Conservation (phyloP, 1,140 invertebrate species). For the Nasonia longicornis region DNA sequence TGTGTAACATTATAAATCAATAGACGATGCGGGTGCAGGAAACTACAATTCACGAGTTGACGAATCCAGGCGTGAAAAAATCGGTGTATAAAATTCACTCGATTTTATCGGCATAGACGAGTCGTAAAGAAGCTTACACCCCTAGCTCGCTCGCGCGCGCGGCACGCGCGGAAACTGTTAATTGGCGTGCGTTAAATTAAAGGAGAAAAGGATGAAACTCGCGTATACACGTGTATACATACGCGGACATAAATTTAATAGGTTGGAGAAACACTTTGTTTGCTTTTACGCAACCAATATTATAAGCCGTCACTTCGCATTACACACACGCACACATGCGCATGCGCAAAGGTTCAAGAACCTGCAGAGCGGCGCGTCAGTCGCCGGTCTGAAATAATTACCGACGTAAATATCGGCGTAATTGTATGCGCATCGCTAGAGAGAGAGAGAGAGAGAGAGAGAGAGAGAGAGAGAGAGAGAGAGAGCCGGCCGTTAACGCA, state of each 20-base stretch:
- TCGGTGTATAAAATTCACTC: neutral
- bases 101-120: neutral
- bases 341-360: constrained; percentile 6
- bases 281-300: constrained; percentile 15
- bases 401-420: constrained; percentile 13
- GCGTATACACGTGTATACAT: neutral
- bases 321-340: too few relatives aligned
- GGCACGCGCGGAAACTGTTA: neutral
- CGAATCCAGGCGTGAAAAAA: too few relatives aligned
- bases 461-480: neutral
- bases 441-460: neutral
- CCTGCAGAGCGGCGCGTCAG: neutral
- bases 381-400: constrained; percentile 10
- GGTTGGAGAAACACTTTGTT: constrained; percentile 15
- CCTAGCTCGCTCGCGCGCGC: too few relatives aligned
- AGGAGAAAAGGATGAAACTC: neutral
- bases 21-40: too few relatives aligned
- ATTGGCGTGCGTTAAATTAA: constrained; percentile 9
- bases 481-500: neutral
- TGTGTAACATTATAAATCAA: too few relatives aligned
- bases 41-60: neutral
- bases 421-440: neutral
- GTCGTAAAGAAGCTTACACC: neutral
- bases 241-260: constrained; percentile 5
- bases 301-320: neutral